These are phyloP conservation scores for Panagrolaimus sp. DNA, from an alignment of 1,140 invertebrate genomes.

Conservation along the genomic window DNA sequence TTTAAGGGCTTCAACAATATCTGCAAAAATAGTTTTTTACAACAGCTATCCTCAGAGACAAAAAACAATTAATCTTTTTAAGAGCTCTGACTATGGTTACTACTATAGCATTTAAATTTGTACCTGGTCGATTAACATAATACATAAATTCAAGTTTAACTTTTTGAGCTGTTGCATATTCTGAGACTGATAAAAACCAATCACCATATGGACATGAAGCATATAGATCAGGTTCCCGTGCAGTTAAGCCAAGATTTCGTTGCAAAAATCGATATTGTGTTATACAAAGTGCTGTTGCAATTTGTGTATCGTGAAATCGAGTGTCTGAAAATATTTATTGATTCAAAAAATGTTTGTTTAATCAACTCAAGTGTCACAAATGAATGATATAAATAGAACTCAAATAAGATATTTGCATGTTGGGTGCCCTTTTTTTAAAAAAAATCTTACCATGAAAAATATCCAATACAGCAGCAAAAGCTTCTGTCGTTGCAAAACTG, in stretches of 20 bases:
- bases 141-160: neutral
- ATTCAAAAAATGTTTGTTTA: neutral
- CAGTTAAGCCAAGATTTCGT: neutral
- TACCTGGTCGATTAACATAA: neutral
- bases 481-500: neutral
- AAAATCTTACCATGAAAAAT: constrained; percentile 1
- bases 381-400: too few species aligned
- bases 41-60: too few species aligned
- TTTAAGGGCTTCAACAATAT: neutral
- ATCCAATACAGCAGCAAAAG: neutral
- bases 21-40: too few species aligned
- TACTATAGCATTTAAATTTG: too few species aligned
- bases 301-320: constrained; percentile 7
- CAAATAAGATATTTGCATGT: too few species aligned
- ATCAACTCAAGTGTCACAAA: too few species aligned
- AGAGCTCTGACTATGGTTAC: too few species aligned
- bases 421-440: too few species aligned
- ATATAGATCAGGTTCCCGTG: neutral
- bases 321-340: constrained; percentile 1
- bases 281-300: constrained; percentile 2
- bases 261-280: neutral
- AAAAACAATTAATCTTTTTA: too few species aligned
- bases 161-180: neutral
- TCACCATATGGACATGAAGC: neutral
- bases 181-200: neutral